A percentile compares a stretch with the other conserved stretches of the same genome.
These are phyloP conservation scores for Mus musculus DNA, from an alignment of 2,113 vertebrate species.

Conservation along the genomic window DNA sequence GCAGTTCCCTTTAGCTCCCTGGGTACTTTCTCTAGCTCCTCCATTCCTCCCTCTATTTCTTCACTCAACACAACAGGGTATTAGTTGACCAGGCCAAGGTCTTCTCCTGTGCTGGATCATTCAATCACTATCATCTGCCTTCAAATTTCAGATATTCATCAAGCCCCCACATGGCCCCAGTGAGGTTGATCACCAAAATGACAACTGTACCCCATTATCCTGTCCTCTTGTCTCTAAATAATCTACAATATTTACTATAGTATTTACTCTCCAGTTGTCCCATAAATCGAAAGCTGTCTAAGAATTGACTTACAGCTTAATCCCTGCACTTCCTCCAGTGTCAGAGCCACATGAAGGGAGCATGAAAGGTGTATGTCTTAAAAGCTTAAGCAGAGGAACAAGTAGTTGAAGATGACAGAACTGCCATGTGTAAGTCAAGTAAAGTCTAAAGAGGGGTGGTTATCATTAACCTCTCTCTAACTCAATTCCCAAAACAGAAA, in stretches of 20 bases:
- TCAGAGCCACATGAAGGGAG: not conserved
- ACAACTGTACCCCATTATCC: not conserved
- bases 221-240: not conserved
- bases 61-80: rapidly evolving
- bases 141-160: not conserved
- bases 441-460: not conserved
- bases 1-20: too few relatives aligned
- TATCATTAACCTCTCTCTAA: not conserved
- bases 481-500: not conserved
- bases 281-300: not conserved
- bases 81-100: not conserved
- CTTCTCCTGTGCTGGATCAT: not conserved
- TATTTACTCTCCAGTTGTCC: not conserved
- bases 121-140: not conserved
- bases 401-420: not conserved
- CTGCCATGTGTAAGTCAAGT: not conserved
- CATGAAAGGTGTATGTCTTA: not conserved
- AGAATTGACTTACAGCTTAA: not conserved
- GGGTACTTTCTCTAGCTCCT: too few relatives aligned
- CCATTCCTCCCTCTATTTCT: not conserved
- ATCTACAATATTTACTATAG: not conserved
- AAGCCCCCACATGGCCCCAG: not conserved
- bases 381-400: not conserved
- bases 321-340: not conserved
- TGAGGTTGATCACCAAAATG: too few relatives aligned